phyloP scores from a whole-genome alignment of 2,888 invertebrate species.

The Temnothorax unifasciatus region DNA sequence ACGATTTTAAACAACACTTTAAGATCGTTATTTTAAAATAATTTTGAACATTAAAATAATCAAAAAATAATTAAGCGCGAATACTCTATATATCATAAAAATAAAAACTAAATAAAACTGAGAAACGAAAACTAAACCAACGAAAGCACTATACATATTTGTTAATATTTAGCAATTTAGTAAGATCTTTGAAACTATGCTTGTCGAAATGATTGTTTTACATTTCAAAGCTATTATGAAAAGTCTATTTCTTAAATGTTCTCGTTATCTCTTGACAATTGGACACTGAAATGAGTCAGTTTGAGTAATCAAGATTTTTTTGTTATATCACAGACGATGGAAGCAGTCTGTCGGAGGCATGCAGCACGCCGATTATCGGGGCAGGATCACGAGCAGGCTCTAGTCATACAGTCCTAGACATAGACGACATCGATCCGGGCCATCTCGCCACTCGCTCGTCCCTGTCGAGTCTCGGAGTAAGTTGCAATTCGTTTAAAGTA shows the following conservation, averaged over 20 bases:
- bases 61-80: background rate
- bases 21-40: background rate
- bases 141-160: background rate
- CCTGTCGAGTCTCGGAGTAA: conserved; percentile 84
- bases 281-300: conserved; percentile 15
- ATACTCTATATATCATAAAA: background rate
- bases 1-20: background rate
- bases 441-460: conserved; percentile 84
- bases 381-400: conserved; percentile 81
- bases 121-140: background rate
- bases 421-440: conserved; percentile 84
- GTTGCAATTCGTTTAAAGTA: conserved; percentile 52
- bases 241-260: background rate
- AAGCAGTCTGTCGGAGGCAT: conserved; percentile 85
- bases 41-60: background rate
- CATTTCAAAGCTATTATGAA: background rate
- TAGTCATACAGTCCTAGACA: conserved; percentile 82
- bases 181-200: background rate
- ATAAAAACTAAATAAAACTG: background rate
- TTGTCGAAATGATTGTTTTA: background rate
- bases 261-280: background rate
- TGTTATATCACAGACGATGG: conserved; percentile 82
- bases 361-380: conserved; percentile 85
- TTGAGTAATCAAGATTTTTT: conserved; percentile 14
- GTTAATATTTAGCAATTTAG: background rate